phyloP scores from a whole-genome alignment of 2,888 invertebrate genomes.

The Tholera decimalis region DNA sequence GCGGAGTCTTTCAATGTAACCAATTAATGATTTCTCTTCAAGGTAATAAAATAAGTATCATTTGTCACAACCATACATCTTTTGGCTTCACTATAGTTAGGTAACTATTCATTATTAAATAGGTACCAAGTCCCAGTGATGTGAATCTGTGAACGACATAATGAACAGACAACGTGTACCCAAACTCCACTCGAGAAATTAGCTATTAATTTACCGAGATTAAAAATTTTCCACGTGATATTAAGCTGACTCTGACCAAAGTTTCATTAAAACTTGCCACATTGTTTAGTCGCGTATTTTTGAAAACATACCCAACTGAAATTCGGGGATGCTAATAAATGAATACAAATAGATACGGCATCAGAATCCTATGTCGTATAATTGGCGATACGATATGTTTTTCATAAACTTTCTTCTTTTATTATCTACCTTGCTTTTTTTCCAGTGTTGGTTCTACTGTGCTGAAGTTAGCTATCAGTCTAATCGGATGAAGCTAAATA shows the following conservation, averaged over 20 bases:
- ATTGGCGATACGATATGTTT: too few relatives aligned
- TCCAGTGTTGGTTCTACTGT: too few relatives aligned
- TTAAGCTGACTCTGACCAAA: not conserved
- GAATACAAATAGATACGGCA: not conserved
- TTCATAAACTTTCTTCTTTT: too few relatives aligned
- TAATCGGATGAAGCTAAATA: too few relatives aligned
- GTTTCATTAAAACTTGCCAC: slow-evolving; percentile 10
- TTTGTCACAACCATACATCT: too few relatives aligned
- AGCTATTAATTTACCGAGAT: slow-evolving; percentile 10
- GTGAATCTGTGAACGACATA: not conserved
- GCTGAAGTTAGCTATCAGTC: too few relatives aligned
- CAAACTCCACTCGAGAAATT: slow-evolving; percentile 1
- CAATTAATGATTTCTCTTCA: too few relatives aligned
- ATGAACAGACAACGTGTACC: not conserved
- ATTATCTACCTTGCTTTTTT: too few relatives aligned
- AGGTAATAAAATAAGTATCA: too few relatives aligned
- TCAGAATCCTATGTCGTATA: not conserved
- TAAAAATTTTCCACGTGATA: not conserved
- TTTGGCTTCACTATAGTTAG: too few relatives aligned
- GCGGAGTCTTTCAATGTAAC: too few relatives aligned
- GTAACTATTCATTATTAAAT: not conserved
- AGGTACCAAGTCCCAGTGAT: not conserved
- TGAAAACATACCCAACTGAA: not conserved
- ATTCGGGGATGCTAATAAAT: not conserved
- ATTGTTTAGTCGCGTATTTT: not conserved